Evolutionary conservation across 2,797 vertebrate genomes (phyloP).

Genomic region (Diplodus sargus): DNA sequence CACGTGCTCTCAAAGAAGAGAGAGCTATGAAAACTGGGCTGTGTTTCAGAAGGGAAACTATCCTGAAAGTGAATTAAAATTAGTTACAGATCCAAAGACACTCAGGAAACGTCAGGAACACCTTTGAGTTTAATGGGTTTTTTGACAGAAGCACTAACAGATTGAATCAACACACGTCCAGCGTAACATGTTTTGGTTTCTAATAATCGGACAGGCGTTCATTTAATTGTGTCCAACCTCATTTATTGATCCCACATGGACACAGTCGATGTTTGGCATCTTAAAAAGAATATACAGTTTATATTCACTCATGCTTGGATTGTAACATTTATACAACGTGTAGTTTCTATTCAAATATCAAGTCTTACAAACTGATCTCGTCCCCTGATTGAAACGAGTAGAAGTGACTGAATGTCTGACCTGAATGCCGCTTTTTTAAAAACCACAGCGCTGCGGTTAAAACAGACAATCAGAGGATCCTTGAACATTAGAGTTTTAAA

Average conservation of each 20-base stretch:
- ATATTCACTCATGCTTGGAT: background rate
- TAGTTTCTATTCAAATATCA: background rate
- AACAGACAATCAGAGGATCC: constrained; percentile 35
- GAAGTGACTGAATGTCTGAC: constrained; percentile 45
- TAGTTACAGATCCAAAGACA: background rate
- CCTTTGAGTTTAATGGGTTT: background rate
- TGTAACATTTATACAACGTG: background rate
- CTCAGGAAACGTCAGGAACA: background rate
- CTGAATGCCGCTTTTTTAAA: constrained; percentile 31
- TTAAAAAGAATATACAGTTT: background rate
- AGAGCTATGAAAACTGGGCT: background rate
- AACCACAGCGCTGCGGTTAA: constrained; percentile 40
- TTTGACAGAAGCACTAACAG: background rate
- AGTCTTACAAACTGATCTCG: constrained; percentile 13
- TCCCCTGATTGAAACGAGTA: constrained; percentile 10
- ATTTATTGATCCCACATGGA: background rate
- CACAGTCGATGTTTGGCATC: background rate
- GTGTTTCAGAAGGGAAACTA: background rate
- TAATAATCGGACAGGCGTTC: background rate
- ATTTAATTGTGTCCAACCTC: constrained; percentile 3
- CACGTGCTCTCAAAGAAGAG: too few species aligned
- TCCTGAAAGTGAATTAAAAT: background rate
- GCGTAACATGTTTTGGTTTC: background rate
- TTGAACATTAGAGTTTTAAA: constrained; percentile 56
- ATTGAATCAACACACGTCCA: background rate